Percentiles rank a stretch among this genome's conserved stretches.
These are phyloP conservation scores for Heliconius hewitsoni DNA, from an alignment of 1,140 invertebrate species.

Conservation along the genomic window DNA sequence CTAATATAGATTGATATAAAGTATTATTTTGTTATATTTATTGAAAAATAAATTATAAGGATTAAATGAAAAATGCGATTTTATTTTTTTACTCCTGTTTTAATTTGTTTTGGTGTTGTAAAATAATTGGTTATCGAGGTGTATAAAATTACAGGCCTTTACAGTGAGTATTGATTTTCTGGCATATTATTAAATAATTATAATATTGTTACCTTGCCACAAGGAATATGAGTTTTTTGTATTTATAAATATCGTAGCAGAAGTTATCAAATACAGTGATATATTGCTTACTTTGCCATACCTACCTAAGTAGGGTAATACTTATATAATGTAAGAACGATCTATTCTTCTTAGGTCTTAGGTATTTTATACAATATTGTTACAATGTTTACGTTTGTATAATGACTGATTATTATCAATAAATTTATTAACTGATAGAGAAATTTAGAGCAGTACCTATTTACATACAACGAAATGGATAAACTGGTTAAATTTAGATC, in stretches of 20 bases:
- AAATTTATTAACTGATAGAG: slow-evolving; percentile 35
- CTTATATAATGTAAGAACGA: slow-evolving; percentile 58
- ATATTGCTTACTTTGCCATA: slow-evolving; percentile 70
- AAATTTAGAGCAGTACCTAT: slow-evolving; percentile 35
- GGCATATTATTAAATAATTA: slow-evolving; percentile 62
- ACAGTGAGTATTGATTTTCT: slow-evolving; percentile 64
- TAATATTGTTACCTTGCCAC: slow-evolving; percentile 49
- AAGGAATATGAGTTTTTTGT: slow-evolving; percentile 54
- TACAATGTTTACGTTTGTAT: slow-evolving; percentile 43
- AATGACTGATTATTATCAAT: slow-evolving; percentile 41
- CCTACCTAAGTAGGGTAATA: slow-evolving; percentile 63
- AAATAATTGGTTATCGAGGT: slow-evolving; percentile 73
- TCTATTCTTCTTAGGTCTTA: slow-evolving; percentile 61
- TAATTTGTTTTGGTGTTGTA: slow-evolving; percentile 76
- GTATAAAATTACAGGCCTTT: slow-evolving; percentile 79
- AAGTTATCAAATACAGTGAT: slow-evolving; percentile 57
- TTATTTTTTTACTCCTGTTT: slow-evolving; percentile 68
- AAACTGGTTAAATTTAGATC: slow-evolving; percentile 23
- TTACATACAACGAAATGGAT: slow-evolving; percentile 37
- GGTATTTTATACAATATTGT: slow-evolving; percentile 62
- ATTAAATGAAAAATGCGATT: slow-evolving; percentile 57
- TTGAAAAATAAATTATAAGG: background rate
- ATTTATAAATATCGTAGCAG: slow-evolving; percentile 63
- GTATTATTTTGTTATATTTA: background rate
- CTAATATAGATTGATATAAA: background rate